These are phyloP conservation scores for Pseudochaenichthys georgianus DNA, from an alignment of 2,797 vertebrate genomes.

Conservation along the genomic window DNA sequence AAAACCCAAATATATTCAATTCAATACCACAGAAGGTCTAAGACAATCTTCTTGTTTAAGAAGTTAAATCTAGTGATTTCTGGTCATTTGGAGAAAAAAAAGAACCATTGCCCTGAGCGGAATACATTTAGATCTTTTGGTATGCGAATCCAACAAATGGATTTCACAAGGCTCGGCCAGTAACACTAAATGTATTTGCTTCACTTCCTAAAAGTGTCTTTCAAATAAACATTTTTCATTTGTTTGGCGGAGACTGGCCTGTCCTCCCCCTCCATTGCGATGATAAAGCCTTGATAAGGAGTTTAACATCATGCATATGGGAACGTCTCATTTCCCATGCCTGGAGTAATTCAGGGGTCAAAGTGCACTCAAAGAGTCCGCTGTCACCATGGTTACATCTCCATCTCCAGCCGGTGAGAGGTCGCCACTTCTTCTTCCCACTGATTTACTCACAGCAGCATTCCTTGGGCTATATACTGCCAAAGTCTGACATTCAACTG, in stretches of 20 bases:
- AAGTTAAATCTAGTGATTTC: neutral
- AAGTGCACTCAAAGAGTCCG: constrained; percentile 46
- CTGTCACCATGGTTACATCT: constrained; percentile 64
- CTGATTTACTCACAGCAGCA: constrained; percentile 42
- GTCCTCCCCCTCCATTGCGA: neutral
- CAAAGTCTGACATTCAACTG: constrained; percentile 22
- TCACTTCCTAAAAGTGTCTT: constrained; percentile 28
- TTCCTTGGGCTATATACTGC: constrained; percentile 60
- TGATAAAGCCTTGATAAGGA: constrained; percentile 45
- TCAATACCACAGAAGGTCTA: neutral
- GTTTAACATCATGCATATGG: constrained; percentile 48
- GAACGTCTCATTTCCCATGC: constrained; percentile 67
- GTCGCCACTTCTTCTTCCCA: constrained; percentile 58
- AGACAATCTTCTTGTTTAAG: too few species aligned
- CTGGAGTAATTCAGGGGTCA: constrained; percentile 58
- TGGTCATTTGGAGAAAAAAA: too few species aligned
- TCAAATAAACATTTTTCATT: constrained; percentile 31
- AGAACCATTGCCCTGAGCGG: too few species aligned
- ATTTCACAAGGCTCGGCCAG: neutral
- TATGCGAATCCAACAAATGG: constrained; percentile 4
- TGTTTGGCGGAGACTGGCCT: constrained; percentile 8
- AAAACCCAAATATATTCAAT: neutral
- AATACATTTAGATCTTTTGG: too few species aligned
- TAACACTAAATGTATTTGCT: constrained; percentile 13
- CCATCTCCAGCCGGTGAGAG: constrained; percentile 43